Evolutionary conservation across 2,797 vertebrate genomes (phyloP).

Genomic region (Galago senegalensis): DNA sequence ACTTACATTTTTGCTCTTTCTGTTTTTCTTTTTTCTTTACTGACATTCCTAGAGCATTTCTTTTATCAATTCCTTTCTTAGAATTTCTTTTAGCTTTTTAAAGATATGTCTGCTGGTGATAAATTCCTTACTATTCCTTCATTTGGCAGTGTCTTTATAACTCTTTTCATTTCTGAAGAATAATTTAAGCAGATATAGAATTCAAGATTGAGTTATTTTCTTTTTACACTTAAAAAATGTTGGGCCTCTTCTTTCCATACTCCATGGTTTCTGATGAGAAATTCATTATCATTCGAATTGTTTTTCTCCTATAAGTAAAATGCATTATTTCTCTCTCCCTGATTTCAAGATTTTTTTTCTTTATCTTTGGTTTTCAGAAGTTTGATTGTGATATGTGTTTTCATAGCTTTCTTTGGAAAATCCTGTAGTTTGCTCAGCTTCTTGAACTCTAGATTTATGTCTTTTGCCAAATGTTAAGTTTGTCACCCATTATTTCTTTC

Average conservation of each 20-base stretch:
- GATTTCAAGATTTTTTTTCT: background rate
- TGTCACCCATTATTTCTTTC: background rate
- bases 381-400: background rate
- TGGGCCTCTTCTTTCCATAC: background rate
- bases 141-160: background rate
- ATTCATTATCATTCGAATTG: background rate
- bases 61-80: background rate
- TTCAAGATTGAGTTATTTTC: background rate
- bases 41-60: background rate
- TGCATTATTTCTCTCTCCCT: background rate
- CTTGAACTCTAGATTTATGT: background rate
- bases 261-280: background rate
- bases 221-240: slow-evolving; percentile 13
- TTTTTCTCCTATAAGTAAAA: background rate
- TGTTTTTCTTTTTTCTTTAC: background rate
- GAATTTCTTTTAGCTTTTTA: background rate
- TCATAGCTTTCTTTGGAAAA: background rate
- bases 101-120: background rate
- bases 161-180: background rate
- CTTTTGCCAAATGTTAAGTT: background rate
- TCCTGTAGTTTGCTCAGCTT: background rate
- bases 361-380: background rate
- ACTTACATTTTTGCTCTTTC: background rate
- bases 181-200: background rate
- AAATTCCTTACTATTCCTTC: background rate